Evolutionary conservation across 1,140 invertebrate genomes (phyloP), one percentile per base, ranked within the genome.

Genomic region (Drosophila bipectinata): DNA sequence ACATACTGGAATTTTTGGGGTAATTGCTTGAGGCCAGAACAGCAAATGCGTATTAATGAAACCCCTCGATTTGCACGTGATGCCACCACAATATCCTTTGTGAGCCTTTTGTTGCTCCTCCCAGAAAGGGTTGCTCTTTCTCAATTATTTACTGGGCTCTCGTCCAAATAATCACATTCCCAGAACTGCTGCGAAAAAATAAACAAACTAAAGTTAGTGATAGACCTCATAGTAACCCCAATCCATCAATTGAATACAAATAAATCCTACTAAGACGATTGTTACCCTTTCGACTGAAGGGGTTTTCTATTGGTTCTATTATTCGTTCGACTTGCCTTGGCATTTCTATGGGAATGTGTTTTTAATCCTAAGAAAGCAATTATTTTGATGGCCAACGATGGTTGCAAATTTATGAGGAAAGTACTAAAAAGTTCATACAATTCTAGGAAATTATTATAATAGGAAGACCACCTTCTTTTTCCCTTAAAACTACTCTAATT

Each of bases 1-100:
- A 41, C 59, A 56, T 45, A 44, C 53, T 6, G n/a, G 67, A 56
- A 37, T 69, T 69, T 54, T 69, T 54, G 15, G 63, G 66, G 63
- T 69, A 69, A 69, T 69, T 69, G 66, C 66, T 56, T 68, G 32
- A 32, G 66, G 66, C 51, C 63, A 68, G 26, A 69, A 69, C 51
- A 68, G 63, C 66, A 68, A 69, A 68, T 37, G 41, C 66, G 63
- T 68, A 57, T 69, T 69, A 69, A 69, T 69, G 66, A 69, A 69
- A 26, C 44, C 63, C 32, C 51, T 48, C 63, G 44, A 68, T 56
- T 68, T 69, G 63, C 66, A 69, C 66, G 66, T 69, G 66, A 47
- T 48, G 51, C 51, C 51, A 10, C 66, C 41, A 18, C 14, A 32
- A 15, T 39, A 39, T 69, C 66, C 51, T 68, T 68, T 69, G 49